Evolutionary conservation across 2,113 vertebrate species (phyloP), one percentile per base, ranked within the genome.

Genomic region (Apteryx owenii): DNA sequence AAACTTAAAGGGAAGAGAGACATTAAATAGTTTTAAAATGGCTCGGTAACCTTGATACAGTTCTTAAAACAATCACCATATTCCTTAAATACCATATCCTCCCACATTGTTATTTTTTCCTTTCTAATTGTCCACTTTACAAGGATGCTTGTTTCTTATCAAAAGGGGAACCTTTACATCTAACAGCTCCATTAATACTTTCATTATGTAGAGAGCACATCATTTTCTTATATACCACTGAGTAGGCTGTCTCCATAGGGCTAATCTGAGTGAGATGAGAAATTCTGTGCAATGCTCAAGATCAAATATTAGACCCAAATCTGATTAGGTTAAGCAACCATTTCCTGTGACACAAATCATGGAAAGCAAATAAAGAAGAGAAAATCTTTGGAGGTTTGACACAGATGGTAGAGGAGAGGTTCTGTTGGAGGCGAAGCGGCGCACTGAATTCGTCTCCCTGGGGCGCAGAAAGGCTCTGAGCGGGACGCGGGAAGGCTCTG

Each of bases 1-100:
- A 82, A 94, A 50, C n/a, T 44, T 54, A 90, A 94, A 84, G 16
- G 31, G 15, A 83, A 66, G 16, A n/a, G 25, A 79, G 75, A 77
- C 8, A 54, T 40, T 61, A 90, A 71, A 28, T 33, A 77, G 2
- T 54, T 92, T 92, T 70, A 20, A 93, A 94, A 90, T 69, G 18
- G 14, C 5, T 36, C 23, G n/a, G 36, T 85, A 91, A 25, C 7
- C 28, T 92, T 84, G 44, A 64, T 46, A 29, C 17, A 80, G 18
- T 50, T 79, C 11, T 44, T 70, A 40, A 88, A 94, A 92, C 36
- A 82, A 61, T 51, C 75, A 22, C 7, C 18, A 7, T 82, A 33
- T 80, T 88, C 40, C 88, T 54, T 23, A 88, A 88, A 81, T 62
- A 9, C 28, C 33, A 36, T 17, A 58, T 58, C 29, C 54, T 84